Base-by-base conservation (phyloP, 1,140 invertebrate species). In the Drosophila tropicalis region DNA sequence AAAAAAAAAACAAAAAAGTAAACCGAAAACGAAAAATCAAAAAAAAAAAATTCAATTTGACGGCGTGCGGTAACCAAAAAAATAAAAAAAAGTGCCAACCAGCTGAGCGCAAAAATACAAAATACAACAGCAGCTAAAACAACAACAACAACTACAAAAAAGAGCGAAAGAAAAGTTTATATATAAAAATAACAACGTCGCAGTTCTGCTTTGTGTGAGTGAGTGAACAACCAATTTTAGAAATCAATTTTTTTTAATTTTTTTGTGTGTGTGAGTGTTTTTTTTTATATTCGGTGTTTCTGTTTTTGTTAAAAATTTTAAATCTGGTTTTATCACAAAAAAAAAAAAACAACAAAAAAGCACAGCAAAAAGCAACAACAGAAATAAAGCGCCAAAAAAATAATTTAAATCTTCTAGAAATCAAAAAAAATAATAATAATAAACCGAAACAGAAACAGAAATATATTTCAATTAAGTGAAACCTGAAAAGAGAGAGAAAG, bases 281-380 rank as follows among this genome's bases (percentile, higher is more conserved):
- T 51, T 51, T 51, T 51, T 22, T 22, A 51, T 51, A 22, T 51
- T 51, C 9, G 9, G 9, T 47, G 6, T 47, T 47, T 17, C 44
- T 51, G 44, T 51, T 51, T 12, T 51, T 51, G 44, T 51, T 51
- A 22, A 51, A 51, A 89, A 83, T 77, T 76, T 83, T 75, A 87
- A 87, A 87, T 89, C 84, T 87, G 84, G 84, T 87, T 87, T 87
- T 87, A 87, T 80, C 74, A 82, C 70, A 70, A 74, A 57, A 66
- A 61, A 36, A 60, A 63, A 68, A 10, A 29, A 29, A 6, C 5
- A 29, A 25, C 1, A 25, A 25, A 1, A 25, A 9, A 39, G 36
- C 36, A 13, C 70, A 72, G 12, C 58, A 57, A 36, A 54, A 56
- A 13, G 34, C 10, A 19, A 47, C 36, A 69, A 29, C 19, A 9